Evolutionary conservation across 37 sponge, comb jelly and placozoan species (phyloP).

Genomic region (Tethya wilhelma): DNA sequence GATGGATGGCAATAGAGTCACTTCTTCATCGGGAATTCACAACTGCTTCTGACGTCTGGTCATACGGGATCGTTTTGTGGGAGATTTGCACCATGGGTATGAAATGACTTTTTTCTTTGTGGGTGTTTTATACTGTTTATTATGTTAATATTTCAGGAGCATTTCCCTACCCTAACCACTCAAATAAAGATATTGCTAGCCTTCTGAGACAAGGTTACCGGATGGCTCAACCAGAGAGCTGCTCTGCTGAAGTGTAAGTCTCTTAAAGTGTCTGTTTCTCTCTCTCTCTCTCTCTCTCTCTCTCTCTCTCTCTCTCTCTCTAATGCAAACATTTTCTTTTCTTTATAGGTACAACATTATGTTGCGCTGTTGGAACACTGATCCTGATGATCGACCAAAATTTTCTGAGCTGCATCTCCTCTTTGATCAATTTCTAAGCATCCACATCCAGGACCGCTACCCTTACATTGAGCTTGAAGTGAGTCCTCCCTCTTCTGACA

Average conservation of each 20-base stretch:
- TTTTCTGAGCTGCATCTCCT: conserved; percentile 40
- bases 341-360: conserved; percentile 60
- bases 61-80: conserved; percentile 76
- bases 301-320: not conserved
- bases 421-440: conserved; percentile 45
- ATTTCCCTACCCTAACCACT: conserved; percentile 51
- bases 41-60: conserved; percentile 75
- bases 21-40: conserved; percentile 63
- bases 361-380: conserved; percentile 59
- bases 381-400: conserved; percentile 48
- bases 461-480: conserved; percentile 57
- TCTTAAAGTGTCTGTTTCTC: not conserved
- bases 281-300: conserved; percentile 11
- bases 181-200: conserved; percentile 33
- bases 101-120: too few relatives aligned
- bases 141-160: not conserved
- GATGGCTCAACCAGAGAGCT: conserved; percentile 62
- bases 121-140: not conserved
- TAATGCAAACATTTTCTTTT: too few relatives aligned
- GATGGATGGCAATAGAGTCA: conserved; percentile 84
- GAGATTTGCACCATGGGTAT: conserved; percentile 77
- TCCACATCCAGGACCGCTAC: conserved; percentile 34
- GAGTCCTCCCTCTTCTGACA: conserved; percentile 7
- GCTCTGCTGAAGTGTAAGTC: conserved; percentile 73
- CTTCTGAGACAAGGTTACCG: conserved; percentile 45